A percentile compares a stretch with the other conserved stretches of the same genome.
Evolutionary conservation across 2,797 vertebrate species (phyloP).

Genomic region (Ambastaia sidthimunki): DNA sequence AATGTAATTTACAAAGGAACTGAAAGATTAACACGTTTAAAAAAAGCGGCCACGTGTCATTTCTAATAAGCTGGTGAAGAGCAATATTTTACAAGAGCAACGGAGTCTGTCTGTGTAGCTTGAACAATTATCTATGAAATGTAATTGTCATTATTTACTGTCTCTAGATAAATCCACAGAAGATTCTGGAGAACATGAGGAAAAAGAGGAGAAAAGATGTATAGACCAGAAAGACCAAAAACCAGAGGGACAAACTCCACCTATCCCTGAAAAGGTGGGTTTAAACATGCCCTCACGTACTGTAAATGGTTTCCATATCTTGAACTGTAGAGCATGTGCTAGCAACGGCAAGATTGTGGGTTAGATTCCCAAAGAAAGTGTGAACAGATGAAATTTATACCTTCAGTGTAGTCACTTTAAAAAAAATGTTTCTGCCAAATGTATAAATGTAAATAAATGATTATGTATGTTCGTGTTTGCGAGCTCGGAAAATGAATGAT

Average conservation of each 20-base stretch:
- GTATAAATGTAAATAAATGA: neutral
- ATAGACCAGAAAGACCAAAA: slow-evolving; percentile 67
- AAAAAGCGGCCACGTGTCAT: no score
- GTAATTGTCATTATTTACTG: neutral
- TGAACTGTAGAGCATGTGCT: neutral
- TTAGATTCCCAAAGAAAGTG: slow-evolving; percentile 11
- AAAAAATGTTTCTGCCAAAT: neutral
- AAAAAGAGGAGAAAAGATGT: slow-evolving; percentile 55
- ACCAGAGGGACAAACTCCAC: slow-evolving; percentile 69
- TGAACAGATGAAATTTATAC: neutral
- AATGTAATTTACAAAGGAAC: no score
- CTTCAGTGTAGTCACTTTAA: neutral
- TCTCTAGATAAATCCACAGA: slow-evolving; percentile 61
- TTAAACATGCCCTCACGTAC: slow-evolving; percentile 37
- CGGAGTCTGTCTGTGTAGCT: no score
- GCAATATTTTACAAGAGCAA: no score
- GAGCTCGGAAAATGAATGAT: neutral
- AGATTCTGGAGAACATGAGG: slow-evolving; percentile 66
- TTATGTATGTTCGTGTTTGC: slow-evolving; percentile 10
- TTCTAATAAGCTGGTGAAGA: no score
- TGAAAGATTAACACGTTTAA: no score
- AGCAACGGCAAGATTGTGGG: neutral
- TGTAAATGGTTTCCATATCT: neutral
- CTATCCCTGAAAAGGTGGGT: slow-evolving; percentile 67
- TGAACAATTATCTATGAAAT: neutral